A percentile compares a stretch with the other conserved stretches of the same genome.
These are phyloP conservation scores for Mythimna lalbum DNA, from an alignment of 2,888 invertebrate species.

Conservation along the genomic window DNA sequence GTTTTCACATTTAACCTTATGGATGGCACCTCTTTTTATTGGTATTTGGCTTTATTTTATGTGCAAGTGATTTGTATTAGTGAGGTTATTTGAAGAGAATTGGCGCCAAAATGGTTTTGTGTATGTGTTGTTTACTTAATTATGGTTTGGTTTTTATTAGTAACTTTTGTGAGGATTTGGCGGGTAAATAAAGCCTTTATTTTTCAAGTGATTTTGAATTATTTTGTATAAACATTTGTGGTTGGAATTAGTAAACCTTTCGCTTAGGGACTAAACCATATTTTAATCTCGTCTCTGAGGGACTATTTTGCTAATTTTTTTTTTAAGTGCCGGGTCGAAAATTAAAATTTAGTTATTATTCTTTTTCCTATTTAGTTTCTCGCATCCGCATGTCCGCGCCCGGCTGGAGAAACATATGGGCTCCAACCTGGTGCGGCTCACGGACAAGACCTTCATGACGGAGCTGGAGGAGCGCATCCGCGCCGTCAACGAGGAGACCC, in stretches of 20 bases:
- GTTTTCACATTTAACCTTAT: constrained; percentile 3
- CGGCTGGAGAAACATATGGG: constrained; percentile 93
- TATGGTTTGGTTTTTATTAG: constrained; percentile 13
- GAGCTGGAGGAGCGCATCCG: constrained; percentile 92
- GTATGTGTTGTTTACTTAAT: not conserved
- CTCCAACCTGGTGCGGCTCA: constrained; percentile 92
- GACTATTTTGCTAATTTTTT: not conserved
- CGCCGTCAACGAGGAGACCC: constrained; percentile 92
- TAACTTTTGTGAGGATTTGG: not conserved
- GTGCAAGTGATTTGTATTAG: constrained; percentile 14
- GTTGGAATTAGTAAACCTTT: not conserved
- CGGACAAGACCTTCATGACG: constrained; percentile 93
- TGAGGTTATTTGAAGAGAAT: constrained; percentile 22
- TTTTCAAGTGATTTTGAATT: not conserved
- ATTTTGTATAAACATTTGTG: not conserved
- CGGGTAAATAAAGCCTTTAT: not conserved
- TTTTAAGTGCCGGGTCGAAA: not conserved
- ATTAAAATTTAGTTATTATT: not conserved
- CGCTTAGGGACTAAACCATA: not conserved
- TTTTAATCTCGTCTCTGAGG: not conserved
- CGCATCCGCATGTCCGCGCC: constrained; percentile 91
- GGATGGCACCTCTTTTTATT: constrained; percentile 23
- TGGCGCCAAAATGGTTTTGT: constrained; percentile 43
- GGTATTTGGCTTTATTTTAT: constrained; percentile 26
- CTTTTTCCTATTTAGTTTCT: constrained; percentile 85